Evolutionary conservation across 1,140 invertebrate genomes (phyloP), one percentile per base, ranked within the genome.

Genomic region (Drosophila carrolli): DNA sequence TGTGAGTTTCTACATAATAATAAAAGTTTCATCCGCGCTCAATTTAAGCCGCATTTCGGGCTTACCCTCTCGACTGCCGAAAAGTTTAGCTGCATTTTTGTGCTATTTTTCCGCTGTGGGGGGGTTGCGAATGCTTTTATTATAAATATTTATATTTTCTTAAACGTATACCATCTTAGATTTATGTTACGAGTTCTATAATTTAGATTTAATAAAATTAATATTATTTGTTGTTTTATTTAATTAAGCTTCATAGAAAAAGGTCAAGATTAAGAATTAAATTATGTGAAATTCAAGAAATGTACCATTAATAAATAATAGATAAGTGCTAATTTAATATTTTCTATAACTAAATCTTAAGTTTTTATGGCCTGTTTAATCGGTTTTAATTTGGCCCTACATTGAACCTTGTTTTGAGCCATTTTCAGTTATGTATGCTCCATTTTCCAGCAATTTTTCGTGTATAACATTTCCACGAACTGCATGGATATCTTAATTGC

Each of bases 1-100:
- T 68, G 61, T 38, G 10, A 48, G 43, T 19, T 40, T 37, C 60
- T 53, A 75, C 67, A 75, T 66, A 75, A 75, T 73, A 73, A 73
- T 73, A 73, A 63, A 63, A 75, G 58, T 73, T 73, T 54, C 41
- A 73, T 41, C 38, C 44, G 37, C 43, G 65, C 67, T 71, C 65
- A 50, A 37, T 70, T 71, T 71, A 71, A 71, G 65, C 67, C 66
- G 38, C 66, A 46, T 48, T 68, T 70, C 14, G 67, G 66, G 44
- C 4, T 58, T 41, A 41, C 65, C 37, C 50, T 23, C 19, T 55
- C 23, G 58, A 19, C 14, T 40, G 58, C 40, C 16, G 19, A 10
- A 65, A 75, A 75, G 60, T 75, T 75, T 51, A 44, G 35, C 43
- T 51, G 46, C 27, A 11, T 37, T 16, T 35, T 43, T 37, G 14